Evolutionary conservation across 2,888 invertebrate species (phyloP).

Genomic region (Mylabris sibirica): DNA sequence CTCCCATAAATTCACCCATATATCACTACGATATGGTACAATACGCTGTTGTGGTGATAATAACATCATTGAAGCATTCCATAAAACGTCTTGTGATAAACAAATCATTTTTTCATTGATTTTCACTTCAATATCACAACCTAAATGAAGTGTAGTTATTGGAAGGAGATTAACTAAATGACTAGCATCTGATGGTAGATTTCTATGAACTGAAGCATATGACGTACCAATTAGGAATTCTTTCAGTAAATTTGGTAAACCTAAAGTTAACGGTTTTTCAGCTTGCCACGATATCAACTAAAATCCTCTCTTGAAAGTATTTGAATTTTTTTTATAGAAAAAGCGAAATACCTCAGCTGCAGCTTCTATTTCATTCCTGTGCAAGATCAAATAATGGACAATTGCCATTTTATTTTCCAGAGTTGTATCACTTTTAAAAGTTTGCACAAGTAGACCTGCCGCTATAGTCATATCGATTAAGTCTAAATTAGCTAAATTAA

Average conservation of each 20-base stretch:
- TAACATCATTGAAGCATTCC: slow-evolving; percentile 84
- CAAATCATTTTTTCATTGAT: slow-evolving; percentile 67
- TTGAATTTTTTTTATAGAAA: background rate
- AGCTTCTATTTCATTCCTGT: slow-evolving; percentile 76
- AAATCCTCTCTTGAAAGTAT: slow-evolving; percentile 33
- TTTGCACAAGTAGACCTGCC: slow-evolving; percentile 72
- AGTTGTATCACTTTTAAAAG: slow-evolving; percentile 72
- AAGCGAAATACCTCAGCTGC: slow-evolving; percentile 70
- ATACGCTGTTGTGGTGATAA: slow-evolving; percentile 84
- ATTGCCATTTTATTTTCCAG: slow-evolving; percentile 80
- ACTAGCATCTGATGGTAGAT: slow-evolving; percentile 75
- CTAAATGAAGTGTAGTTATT: slow-evolving; percentile 70
- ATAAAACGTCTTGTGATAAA: slow-evolving; percentile 77
- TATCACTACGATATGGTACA: slow-evolving; percentile 81
- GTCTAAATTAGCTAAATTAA: slow-evolving; percentile 77
- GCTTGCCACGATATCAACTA: slow-evolving; percentile 70
- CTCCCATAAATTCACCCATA: slow-evolving; percentile 85
- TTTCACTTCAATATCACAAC: slow-evolving; percentile 69
- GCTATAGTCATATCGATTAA: slow-evolving; percentile 72
- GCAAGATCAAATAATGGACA: slow-evolving; percentile 82
- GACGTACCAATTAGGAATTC: slow-evolving; percentile 83
- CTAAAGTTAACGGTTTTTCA: slow-evolving; percentile 69
- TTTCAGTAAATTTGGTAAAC: slow-evolving; percentile 74
- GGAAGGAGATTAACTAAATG: slow-evolving; percentile 75
- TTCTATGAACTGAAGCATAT: slow-evolving; percentile 74